These are phyloP conservation scores for Atlantisia rogersi DNA, from an alignment of 2,113 vertebrate species.

Conservation along the genomic window DNA sequence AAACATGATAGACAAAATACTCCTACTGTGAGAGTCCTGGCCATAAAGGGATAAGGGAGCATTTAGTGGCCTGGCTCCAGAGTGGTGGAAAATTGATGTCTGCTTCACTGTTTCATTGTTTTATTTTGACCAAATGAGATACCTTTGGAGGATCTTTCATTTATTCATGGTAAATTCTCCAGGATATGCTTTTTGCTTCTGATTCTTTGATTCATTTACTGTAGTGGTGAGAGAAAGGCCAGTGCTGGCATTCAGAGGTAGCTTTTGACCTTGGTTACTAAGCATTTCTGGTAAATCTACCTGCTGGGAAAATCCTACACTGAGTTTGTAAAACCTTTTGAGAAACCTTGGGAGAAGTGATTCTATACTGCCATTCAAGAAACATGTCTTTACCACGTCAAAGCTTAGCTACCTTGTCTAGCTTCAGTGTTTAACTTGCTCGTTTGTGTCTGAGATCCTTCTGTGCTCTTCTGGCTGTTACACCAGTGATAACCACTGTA, in stretches of 20 bases:
- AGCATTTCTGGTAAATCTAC: background rate
- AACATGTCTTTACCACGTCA: background rate
- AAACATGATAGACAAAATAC: background rate
- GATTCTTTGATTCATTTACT: background rate
- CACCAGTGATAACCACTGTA: background rate
- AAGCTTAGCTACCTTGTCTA: background rate
- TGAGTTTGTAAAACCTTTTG: background rate
- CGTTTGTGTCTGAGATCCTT: background rate
- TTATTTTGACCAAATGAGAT: background rate
- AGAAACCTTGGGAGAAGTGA: background rate
- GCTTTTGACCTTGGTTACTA: background rate
- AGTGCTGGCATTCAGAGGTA: background rate
- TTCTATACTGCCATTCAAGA: background rate
- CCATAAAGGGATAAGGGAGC: background rate
- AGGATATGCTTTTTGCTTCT: background rate
- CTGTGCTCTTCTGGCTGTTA: background rate
- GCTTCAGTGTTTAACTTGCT: background rate
- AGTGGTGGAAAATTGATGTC: background rate
- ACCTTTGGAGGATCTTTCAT: background rate
- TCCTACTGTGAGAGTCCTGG: background rate
- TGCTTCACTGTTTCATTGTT: background rate
- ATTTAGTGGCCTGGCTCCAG: background rate
- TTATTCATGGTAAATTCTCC: background rate
- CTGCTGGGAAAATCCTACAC: background rate
- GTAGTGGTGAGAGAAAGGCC: background rate